Evolutionary conservation across 2,113 vertebrate genomes (phyloP).

Genomic region (Nesoenas mayeri): DNA sequence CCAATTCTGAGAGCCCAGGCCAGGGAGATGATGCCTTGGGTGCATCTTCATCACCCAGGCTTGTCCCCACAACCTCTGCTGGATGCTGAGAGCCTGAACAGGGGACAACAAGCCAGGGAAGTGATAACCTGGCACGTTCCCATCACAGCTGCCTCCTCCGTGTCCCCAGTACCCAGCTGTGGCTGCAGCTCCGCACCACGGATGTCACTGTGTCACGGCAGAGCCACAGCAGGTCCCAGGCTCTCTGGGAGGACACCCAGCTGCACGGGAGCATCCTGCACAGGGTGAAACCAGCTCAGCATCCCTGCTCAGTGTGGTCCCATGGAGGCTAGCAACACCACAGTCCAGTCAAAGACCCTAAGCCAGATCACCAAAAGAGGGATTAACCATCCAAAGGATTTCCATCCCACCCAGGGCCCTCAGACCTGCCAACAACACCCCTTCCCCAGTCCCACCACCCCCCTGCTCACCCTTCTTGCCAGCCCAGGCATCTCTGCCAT

Average conservation of each 20-base stretch:
- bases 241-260: neutral
- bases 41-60: fast-evolving
- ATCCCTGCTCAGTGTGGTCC: neutral
- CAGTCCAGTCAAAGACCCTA: neutral
- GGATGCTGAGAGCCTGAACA: neutral
- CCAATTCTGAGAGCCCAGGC: neutral
- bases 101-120: neutral
- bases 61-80: fast-evolving
- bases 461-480: neutral
- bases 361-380: neutral
- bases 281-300: neutral
- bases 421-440: neutral
- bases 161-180: neutral
- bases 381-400: neutral
- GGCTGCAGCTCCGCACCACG: fast-evolving
- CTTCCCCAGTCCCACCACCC: fast-evolving
- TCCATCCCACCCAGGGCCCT: no score
- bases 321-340: neutral
- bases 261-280: neutral
- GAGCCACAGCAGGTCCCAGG: neutral
- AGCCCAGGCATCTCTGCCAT: neutral
- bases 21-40: neutral
- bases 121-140: neutral
- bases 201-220: neutral
- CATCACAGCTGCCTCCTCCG: neutral